Base-by-base conservation (phyloP, 2,888 invertebrate genomes). In the Ypsolopha scabrella region DNA sequence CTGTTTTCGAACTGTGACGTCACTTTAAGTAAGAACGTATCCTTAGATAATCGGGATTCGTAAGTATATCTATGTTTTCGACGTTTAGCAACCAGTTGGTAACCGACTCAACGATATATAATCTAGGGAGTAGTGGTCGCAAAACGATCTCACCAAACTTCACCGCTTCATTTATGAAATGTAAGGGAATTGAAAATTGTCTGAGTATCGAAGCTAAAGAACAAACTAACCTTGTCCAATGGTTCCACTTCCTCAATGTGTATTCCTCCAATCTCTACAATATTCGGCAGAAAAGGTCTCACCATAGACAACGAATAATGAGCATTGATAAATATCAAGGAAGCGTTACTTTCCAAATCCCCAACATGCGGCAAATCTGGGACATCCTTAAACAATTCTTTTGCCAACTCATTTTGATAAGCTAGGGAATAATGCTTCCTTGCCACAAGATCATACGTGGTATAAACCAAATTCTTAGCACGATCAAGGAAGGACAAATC, bases 221-320 rank as follows among this genome's bases (percentile, higher is more conserved):
- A 24, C 10, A 14, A 34, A 50, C 44, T 48, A 41, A 55, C 52
- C 51, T 52, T 11, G 3, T 75, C 69, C 52, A 77, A 53, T 7
- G 60, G 54, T 51, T 77, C 74, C 14, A 74, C 68, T 10, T 69
- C 66, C 49, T 75, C 73, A 41, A 89, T 76, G 54, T 90, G 90
- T 51, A 89, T 67, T 37, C 90, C 90, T 8, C 87, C 89, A 6
- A 89, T 80, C 48, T 88, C 77, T 7, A 89, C 66, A 56, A 88
- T 68, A 4, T 73, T 75, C 1, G 80, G 72, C 1, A 79, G 70
- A 0, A 70, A 62, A 7, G 88, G 86, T 48, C 80, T 71, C 6
- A 82, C 61, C 4, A 77, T 76, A 37, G 79, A 75, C 38, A 88
- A 56, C 4, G 78, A 75, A 39, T 75, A 70, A 64, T 88, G 82